A percentile compares a stretch with the other conserved stretches of the same genome.
Evolutionary conservation across 2,888 invertebrate genomes (phyloP).

Genomic region (Netelia melanura): DNA sequence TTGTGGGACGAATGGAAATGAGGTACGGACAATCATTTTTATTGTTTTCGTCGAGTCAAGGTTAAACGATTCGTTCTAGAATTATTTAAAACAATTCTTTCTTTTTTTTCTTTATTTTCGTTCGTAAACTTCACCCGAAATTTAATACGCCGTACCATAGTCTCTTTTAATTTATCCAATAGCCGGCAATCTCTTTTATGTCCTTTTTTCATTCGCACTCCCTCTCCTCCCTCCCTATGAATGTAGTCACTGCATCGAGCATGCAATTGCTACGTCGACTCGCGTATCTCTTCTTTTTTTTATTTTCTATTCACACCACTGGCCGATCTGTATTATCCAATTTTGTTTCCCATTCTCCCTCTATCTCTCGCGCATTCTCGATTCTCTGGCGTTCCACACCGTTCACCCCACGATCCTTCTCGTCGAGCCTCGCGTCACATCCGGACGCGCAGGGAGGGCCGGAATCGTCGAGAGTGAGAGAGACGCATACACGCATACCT

Average conservation of each 20-base stretch:
- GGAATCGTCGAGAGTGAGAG: not conserved
- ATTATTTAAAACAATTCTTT: not conserved
- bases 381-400: slow-evolving; percentile 61
- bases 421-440: slow-evolving; percentile 59
- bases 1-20: too few relatives aligned
- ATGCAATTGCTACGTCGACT: not conserved
- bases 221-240: not conserved
- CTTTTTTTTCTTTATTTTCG: not conserved
- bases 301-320: slow-evolving; percentile 26
- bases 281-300: slow-evolving; percentile 1
- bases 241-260: not conserved
- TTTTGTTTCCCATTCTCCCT: slow-evolving; percentile 49
- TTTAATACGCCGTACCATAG: not conserved
- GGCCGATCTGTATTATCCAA: slow-evolving; percentile 58
- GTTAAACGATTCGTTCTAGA: not conserved
- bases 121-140: not conserved
- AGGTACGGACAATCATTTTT: too few relatives aligned
- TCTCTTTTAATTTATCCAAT: slow-evolving; percentile 8
- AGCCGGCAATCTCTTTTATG: slow-evolving; percentile 3
- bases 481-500: slow-evolving; percentile 50
- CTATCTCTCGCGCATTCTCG: slow-evolving; percentile 39
- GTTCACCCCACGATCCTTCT: slow-evolving; percentile 60
- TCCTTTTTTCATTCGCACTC: not conserved
- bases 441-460: not conserved
- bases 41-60: too few relatives aligned